Evolutionary conservation across 2,888 invertebrate species (phyloP).

Genomic region (Leptopilina syphax): DNA sequence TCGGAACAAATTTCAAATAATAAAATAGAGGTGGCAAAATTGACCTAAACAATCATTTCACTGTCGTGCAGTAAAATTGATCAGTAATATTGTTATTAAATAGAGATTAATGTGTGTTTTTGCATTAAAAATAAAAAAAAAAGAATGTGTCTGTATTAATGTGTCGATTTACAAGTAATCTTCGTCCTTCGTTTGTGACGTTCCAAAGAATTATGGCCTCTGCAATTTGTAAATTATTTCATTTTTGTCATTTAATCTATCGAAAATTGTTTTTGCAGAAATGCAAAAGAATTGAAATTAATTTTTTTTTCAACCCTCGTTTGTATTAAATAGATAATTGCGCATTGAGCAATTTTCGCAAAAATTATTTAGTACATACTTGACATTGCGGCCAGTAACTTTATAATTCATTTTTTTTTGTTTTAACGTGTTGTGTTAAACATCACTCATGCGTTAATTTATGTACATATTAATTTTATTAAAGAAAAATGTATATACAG

Average conservation of each 20-base stretch:
- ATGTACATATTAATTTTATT: constrained; percentile 75
- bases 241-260: neutral
- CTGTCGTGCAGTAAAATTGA: constrained; percentile 58
- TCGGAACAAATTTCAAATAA: neutral
- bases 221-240: constrained; percentile 23
- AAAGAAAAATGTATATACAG: constrained; percentile 69
- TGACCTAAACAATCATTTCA: constrained; percentile 55
- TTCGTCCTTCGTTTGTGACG: constrained; percentile 41
- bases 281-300: no score
- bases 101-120: constrained; percentile 56
- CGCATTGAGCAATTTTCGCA: constrained; percentile 43
- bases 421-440: constrained; percentile 66
- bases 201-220: constrained; percentile 35
- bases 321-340: constrained; percentile 45
- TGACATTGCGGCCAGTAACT: constrained; percentile 73
- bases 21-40: neutral
- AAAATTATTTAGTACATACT: constrained; percentile 59
- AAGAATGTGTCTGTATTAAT: constrained; percentile 58
- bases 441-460: constrained; percentile 68
- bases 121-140: constrained; percentile 45
- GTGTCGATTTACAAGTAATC: constrained; percentile 48
- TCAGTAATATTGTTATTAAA: constrained; percentile 56
- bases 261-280: no score
- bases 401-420: constrained; percentile 59
- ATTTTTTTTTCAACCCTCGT: no score